These are phyloP conservation scores for Monoplex corrugatus DNA, from an alignment of 2,888 invertebrate species.

Conservation along the genomic window DNA sequence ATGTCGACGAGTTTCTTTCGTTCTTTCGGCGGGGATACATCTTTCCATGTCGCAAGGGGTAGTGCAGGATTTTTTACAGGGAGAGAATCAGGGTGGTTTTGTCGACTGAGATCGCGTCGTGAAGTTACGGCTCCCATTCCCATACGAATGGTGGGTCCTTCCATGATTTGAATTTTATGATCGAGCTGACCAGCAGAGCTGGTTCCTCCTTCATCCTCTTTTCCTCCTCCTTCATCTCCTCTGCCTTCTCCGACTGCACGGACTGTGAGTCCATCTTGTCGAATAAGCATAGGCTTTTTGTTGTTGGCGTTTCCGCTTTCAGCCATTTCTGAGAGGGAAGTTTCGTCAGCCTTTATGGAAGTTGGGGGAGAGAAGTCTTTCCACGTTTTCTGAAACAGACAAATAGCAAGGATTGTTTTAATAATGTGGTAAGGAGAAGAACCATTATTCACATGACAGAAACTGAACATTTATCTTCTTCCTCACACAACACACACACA, in stretches of 20 bases:
- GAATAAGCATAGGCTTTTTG: constrained; percentile 34
- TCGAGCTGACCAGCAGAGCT: constrained; percentile 34
- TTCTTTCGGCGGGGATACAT: constrained; percentile 59
- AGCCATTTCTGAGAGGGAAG: constrained; percentile 22
- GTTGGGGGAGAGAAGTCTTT: constrained; percentile 64
- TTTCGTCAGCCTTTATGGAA: no score
- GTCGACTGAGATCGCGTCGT: constrained; percentile 32
- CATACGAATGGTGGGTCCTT: constrained; percentile 59
- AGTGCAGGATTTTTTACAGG: constrained; percentile 45
- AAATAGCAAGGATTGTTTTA: neutral
- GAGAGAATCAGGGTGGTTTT: constrained; percentile 40
- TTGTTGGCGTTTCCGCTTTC: constrained; percentile 48
- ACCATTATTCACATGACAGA: neutral
- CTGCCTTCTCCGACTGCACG: neutral
- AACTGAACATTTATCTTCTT: no score
- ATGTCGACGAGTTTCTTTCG: constrained; percentile 47
- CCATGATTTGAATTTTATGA: constrained; percentile 48
- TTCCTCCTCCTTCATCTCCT: constrained; percentile 18
- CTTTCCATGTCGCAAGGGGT: constrained; percentile 59
- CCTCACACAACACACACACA: neutral
- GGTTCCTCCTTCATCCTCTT: constrained; percentile 18
- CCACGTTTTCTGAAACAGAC: constrained; percentile 64
- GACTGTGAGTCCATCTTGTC: constrained; percentile 31
- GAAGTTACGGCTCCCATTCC: constrained; percentile 51
- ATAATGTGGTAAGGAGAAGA: neutral